These are phyloP conservation scores for human (Homo sapiens) DNA, from an alignment of 2,113 vertebrate species.

Conservation along the genomic window DNA sequence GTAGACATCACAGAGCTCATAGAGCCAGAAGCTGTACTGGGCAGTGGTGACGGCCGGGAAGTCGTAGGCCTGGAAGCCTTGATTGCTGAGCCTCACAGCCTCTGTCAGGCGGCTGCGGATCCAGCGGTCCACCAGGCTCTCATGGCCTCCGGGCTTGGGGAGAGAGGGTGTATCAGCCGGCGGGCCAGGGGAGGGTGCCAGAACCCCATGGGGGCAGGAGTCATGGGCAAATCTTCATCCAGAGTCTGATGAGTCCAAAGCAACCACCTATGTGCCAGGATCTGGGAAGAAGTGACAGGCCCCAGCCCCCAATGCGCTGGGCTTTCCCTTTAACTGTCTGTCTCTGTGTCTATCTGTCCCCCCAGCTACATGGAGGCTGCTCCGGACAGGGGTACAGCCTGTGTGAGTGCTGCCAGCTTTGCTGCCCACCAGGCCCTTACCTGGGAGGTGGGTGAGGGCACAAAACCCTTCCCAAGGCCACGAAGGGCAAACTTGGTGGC, in stretches of 20 bases:
- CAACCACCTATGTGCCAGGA: neutral
- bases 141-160: conserved; percentile 84
- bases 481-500: conserved; percentile 93
- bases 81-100: conserved; percentile 86
- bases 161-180: neutral
- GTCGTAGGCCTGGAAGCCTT: conserved; percentile 89
- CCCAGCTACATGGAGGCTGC: neutral
- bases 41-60: conserved; percentile 90
- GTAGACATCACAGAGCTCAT: conserved; percentile 94
- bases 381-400: neutral
- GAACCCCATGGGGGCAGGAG: neutral
- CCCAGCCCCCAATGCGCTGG: neutral
- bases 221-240: neutral
- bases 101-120: conserved; percentile 89
- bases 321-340: neutral
- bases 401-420: neutral
- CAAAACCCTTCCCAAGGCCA: conserved; percentile 89
- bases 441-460: conserved; percentile 85
- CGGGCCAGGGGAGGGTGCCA: neutral
- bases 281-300: neutral
- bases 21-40: conserved; percentile 95
- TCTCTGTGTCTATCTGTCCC: neutral
- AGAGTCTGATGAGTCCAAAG: neutral
- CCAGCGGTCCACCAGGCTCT: conserved; percentile 91
- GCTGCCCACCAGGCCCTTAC: conserved; percentile 73